phyloP scores from a whole-genome alignment of 1,140 invertebrate species.

The Eueides isabella region DNA sequence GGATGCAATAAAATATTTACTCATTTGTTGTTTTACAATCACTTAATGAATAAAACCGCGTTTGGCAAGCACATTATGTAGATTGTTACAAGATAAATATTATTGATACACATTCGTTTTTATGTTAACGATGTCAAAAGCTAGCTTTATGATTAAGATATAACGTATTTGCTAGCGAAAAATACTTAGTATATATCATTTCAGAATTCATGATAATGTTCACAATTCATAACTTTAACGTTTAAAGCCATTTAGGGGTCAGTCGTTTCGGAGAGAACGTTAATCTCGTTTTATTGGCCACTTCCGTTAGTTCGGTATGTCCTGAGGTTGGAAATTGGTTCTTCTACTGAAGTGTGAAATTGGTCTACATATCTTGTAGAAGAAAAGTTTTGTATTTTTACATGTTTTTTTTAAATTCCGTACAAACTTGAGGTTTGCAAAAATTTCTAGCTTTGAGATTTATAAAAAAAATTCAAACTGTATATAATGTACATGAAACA shows the following conservation, averaged over 20 bases:
- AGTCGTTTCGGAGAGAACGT: conserved; percentile 7
- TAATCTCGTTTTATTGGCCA: conserved; percentile 25
- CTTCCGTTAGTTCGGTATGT: not conserved
- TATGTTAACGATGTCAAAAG: no score
- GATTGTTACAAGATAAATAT: not conserved
- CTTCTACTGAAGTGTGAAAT: not conserved
- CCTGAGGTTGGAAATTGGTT: not conserved
- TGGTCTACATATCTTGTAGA: not conserved
- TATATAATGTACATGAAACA: no score
- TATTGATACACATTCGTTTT: no score
- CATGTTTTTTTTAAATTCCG: not conserved
- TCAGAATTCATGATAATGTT: conserved; percentile 13
- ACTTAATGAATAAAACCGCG: not conserved
- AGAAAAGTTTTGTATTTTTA: not conserved
- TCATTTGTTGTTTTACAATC: not conserved
- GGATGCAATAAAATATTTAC: not conserved
- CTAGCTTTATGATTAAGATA: no score
- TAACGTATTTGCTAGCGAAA: no score
- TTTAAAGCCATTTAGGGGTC: conserved; percentile 16
- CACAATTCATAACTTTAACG: conserved; percentile 25
- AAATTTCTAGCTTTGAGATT: no score
- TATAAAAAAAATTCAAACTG: no score
- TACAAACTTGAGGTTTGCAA: not conserved
- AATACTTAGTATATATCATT: not conserved
- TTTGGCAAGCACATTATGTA: not conserved